Percentiles rank a stretch among this genome's conserved stretches.
Conservation (phyloP, 1,140 invertebrate genomes). For the Leptinotarsa texana region DNA sequence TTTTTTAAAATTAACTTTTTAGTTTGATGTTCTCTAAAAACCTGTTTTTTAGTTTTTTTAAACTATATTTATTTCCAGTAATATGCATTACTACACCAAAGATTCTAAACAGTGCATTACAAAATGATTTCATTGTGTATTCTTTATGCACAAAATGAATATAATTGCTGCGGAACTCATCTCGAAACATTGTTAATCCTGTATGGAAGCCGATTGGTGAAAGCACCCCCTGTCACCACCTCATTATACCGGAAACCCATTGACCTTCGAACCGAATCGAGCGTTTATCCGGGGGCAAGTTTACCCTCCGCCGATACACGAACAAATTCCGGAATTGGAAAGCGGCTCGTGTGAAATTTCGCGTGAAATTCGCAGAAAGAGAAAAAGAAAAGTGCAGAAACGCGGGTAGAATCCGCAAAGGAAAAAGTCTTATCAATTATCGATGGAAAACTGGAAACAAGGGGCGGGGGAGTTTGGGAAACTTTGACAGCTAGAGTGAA, state of each 20-base stretch:
- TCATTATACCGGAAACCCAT: background rate
- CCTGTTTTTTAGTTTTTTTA: too few species aligned
- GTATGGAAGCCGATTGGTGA: too few species aligned
- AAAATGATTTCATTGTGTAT: too few species aligned
- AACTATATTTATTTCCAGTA: too few species aligned
- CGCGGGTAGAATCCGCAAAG: background rate
- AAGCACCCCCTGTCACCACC: background rate
- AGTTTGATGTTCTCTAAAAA: too few species aligned
- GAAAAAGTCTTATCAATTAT: conserved; percentile 6
- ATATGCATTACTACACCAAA: too few species aligned
- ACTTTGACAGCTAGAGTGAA: background rate
- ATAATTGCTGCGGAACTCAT: too few species aligned
- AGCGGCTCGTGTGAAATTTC: background rate
- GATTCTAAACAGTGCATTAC: too few species aligned
- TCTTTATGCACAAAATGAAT: too few species aligned
- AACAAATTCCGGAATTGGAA: conserved; percentile 1
- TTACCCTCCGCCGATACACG: background rate
- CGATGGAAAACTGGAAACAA: conserved; percentile 5
- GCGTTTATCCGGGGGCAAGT: background rate
- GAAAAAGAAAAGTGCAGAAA: background rate
- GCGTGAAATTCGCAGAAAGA: background rate
- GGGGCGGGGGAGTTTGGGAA: background rate
- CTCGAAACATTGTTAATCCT: too few species aligned
- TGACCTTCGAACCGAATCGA: background rate
- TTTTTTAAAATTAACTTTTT: too few species aligned